Evolutionary conservation across 2,113 vertebrate genomes (phyloP).

Genomic region (Dryoscopus gambensis): DNA sequence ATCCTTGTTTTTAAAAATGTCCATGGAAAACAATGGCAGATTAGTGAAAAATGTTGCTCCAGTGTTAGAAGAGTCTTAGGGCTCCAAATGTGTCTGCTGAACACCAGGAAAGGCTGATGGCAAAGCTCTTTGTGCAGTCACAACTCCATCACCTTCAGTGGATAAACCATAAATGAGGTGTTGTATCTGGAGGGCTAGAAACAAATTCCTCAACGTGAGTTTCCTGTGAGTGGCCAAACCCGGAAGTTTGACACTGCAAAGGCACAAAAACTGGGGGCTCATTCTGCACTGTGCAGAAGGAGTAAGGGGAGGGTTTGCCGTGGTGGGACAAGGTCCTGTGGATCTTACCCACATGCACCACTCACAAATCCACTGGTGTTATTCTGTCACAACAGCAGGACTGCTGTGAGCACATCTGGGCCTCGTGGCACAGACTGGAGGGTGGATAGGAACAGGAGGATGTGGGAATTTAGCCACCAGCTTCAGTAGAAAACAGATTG

Average conservation of each 20-base stretch:
- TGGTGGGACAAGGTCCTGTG: not conserved
- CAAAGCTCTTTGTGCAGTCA: not conserved
- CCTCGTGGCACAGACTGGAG: not conserved
- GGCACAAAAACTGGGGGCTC: not conserved
- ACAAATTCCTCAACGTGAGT: not conserved
- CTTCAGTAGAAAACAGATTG: not conserved
- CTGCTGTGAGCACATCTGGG: not conserved
- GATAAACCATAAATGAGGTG: not conserved
- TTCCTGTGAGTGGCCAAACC: not conserved
- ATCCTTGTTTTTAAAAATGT: not conserved
- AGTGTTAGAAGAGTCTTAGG: not conserved
- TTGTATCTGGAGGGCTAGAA: not conserved
- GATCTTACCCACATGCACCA: not conserved
- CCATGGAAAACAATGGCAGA: not conserved
- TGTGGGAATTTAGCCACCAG: not conserved
- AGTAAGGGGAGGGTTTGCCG: fast-evolving
- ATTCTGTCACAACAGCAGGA: not conserved
- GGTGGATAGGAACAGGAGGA: not conserved
- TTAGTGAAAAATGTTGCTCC: not conserved
- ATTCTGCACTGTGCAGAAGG: not conserved
- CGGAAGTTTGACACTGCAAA: not conserved
- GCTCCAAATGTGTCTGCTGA: not conserved
- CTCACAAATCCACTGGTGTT: not conserved
- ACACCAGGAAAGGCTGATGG: not conserved
- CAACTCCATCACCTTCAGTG: not conserved